These are phyloP conservation scores for Lamprotornis superbus DNA, from an alignment of 2,113 vertebrate species.

Conservation along the genomic window DNA sequence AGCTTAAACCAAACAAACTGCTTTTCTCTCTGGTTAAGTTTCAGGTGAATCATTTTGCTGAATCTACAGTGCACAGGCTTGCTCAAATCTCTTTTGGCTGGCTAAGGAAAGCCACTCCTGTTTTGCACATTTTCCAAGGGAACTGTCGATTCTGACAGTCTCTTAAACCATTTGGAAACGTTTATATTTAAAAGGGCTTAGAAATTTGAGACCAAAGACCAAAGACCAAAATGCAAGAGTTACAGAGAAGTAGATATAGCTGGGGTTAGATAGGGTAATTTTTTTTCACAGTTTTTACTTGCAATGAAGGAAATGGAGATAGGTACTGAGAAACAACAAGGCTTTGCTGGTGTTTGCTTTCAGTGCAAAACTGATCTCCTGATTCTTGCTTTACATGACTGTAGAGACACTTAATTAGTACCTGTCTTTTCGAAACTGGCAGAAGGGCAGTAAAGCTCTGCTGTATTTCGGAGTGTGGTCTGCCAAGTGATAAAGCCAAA, in stretches of 20 bases:
- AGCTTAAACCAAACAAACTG: not conserved
- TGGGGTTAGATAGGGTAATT: not conserved
- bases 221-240: not conserved
- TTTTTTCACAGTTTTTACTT: not conserved
- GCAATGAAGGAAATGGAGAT: not conserved
- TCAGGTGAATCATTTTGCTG: constrained; percentile 43
- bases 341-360: not conserved
- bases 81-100: not conserved
- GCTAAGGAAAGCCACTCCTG: not conserved
- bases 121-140: not conserved
- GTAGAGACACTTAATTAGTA: not conserved
- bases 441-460: not conserved
- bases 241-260: not conserved
- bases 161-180: not conserved
- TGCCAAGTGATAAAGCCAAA: not conserved
- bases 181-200: not conserved
- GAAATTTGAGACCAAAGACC: not conserved
- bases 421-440: not conserved
- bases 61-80: not conserved
- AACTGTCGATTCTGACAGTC: not conserved
- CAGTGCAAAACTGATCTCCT: not conserved
- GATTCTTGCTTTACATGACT: not conserved
- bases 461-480: not conserved
- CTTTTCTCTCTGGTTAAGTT: not conserved
- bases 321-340: not conserved